Conservation (phyloP, 1,140 invertebrate species). For the Piezodorus guildinii region DNA sequence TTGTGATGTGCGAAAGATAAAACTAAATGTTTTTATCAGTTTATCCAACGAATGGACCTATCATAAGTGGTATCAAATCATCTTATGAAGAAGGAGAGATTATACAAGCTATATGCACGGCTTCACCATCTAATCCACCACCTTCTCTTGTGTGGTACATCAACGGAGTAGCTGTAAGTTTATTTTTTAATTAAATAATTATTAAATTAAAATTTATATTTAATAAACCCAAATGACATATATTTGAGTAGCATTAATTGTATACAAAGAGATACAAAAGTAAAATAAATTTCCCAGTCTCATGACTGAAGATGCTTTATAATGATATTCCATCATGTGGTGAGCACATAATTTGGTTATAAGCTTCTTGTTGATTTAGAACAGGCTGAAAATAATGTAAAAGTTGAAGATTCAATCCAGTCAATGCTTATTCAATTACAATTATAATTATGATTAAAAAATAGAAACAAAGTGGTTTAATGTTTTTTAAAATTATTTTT, state of each 20-base stretch:
- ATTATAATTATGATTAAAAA: no score
- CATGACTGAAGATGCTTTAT: no score
- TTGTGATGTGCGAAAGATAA: no score
- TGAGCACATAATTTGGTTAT: no score
- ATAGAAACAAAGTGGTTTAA: no score
- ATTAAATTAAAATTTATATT: no score
- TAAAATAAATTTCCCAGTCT: not conserved
- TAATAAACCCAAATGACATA: not conserved
- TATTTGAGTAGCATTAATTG: not conserved
- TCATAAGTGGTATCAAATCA: constrained; percentile 53
- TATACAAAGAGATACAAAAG: not conserved
- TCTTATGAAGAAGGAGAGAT: constrained; percentile 56
- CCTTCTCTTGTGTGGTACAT: constrained; percentile 75
- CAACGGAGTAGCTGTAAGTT: constrained; percentile 41
- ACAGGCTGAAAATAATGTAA: not conserved
- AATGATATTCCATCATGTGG: no score
- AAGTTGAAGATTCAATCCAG: not conserved
- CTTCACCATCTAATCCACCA: constrained; percentile 58
- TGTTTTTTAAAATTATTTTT: not conserved
- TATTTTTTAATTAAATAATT: not conserved
- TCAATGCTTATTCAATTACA: no score
- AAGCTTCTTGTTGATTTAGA: not conserved
- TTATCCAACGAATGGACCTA: constrained; percentile 50
- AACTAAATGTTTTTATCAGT: constrained; percentile 38
- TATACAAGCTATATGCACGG: constrained; percentile 61